Conservation (phyloP, 2,113 vertebrate genomes). For the Peromyscus polionotus region DNA sequence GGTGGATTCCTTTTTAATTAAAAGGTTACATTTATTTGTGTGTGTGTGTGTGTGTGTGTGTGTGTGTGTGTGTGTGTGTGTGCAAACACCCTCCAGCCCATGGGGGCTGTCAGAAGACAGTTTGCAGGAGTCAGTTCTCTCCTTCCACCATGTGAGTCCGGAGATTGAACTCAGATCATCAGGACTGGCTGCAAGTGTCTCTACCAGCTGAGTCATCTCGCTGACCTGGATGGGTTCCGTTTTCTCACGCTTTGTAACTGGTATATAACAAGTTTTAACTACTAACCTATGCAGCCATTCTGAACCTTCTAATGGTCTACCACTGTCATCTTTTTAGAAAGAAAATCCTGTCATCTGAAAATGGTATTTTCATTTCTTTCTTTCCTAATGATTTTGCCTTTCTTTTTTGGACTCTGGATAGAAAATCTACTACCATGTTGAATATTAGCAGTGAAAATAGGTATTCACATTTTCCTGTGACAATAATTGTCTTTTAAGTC, state of each 20-base stretch:
- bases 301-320: not conserved
- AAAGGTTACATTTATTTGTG: not conserved
- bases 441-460: not conserved
- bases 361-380: not conserved
- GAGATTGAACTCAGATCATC: not conserved
- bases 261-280: not conserved
- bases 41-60: not conserved
- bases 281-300: not conserved
- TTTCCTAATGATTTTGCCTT: not conserved
- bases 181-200: not conserved
- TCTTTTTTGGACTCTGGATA: not conserved
- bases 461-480: not conserved
- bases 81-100: no score
- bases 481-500: not conserved
- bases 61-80: not conserved
- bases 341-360: not conserved
- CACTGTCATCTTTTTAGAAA: not conserved
- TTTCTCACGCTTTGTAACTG: not conserved
- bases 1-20: not conserved
- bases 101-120: not conserved
- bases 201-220: no score
- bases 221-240: not conserved
- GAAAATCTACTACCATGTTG: not conserved
- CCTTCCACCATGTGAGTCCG: not conserved
- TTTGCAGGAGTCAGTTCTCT: not conserved